phyloP scores from a whole-genome alignment of 2,113 vertebrate genomes.

The Brachyhypopomus occidentalis region DNA sequence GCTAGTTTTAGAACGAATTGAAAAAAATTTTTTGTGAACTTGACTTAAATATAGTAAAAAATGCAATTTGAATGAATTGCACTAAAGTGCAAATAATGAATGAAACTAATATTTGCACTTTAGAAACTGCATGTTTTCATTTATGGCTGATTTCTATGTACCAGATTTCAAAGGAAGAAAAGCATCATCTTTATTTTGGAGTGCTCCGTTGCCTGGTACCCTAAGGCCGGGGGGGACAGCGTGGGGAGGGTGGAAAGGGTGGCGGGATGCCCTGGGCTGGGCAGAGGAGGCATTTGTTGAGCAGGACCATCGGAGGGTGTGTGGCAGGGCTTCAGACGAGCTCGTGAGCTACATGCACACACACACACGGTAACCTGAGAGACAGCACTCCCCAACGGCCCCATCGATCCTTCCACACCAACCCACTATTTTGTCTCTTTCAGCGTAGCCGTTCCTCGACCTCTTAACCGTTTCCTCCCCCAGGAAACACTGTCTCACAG shows the following conservation, averaged over 20 bases:
- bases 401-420: slow-evolving; percentile 55
- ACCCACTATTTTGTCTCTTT: slow-evolving; percentile 28
- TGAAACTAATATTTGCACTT: background rate
- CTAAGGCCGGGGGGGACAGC: background rate
- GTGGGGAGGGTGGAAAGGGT: no score
- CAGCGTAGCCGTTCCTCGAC: background rate
- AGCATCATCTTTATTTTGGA: background rate
- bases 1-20: background rate
- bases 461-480: slow-evolving; percentile 24
- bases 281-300: slow-evolving; percentile 14
- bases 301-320: slow-evolving; percentile 15
- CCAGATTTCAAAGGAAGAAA: no score
- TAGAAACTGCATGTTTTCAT: no score
- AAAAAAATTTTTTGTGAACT: no score
- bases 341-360: slow-evolving; percentile 31
- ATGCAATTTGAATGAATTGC: no score
- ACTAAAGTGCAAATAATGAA: background rate
- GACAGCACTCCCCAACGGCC: slow-evolving; percentile 53
- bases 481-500: background rate
- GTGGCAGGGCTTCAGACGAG: slow-evolving; percentile 55
- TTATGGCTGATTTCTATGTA: background rate
- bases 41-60: no score
- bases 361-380: slow-evolving; percentile 58
- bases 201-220: background rate
- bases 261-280: slow-evolving; percentile 22